phyloP scores from a whole-genome alignment of 1,140 invertebrate species.

The Asbolus verrucosus region DNA sequence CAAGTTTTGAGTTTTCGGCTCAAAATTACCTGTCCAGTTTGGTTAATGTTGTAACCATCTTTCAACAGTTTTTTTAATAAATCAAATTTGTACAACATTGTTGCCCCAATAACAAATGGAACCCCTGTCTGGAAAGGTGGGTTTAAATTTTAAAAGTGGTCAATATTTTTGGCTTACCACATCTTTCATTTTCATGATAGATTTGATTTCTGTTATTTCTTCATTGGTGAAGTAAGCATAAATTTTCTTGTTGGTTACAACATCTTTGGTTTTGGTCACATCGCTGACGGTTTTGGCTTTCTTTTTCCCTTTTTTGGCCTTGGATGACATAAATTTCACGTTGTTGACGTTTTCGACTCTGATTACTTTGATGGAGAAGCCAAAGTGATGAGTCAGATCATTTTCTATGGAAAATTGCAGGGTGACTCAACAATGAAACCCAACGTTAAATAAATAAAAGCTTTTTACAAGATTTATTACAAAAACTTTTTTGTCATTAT shows the following conservation, averaged over 20 bases:
- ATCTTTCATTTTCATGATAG: conserved; percentile 55
- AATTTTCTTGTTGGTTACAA: conserved; percentile 28
- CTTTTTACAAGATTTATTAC: conserved; percentile 25
- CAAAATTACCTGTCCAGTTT: conserved; percentile 54
- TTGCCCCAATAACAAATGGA: conserved; percentile 54
- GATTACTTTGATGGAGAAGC: conserved; percentile 7
- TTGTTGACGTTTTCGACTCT: conserved; percentile 9
- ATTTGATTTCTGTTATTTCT: conserved; percentile 52
- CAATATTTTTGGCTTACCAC: conserved; percentile 48
- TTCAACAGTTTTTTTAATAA: conserved; percentile 51
- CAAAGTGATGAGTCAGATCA: no score
- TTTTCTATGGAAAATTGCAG: no score
- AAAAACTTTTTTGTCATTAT: no score
- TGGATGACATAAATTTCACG: conserved; percentile 29
- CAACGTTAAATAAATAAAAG: conserved; percentile 21
- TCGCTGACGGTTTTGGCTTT: conserved; percentile 31
- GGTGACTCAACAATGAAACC: conserved; percentile 10
- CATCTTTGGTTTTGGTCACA: conserved; percentile 27
- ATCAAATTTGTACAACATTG: conserved; percentile 55
- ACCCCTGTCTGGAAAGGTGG: conserved; percentile 49
- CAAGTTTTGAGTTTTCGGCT: not conserved
- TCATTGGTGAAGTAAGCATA: conserved; percentile 48
- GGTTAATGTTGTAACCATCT: conserved; percentile 55
- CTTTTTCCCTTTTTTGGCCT: conserved; percentile 24
- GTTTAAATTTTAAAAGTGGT: not conserved